A percentile compares a stretch with the other conserved stretches of the same genome.
These are phyloP conservation scores for Pseudomyrmex dendroicus DNA, from an alignment of 1,140 invertebrate species.

Conservation along the genomic window DNA sequence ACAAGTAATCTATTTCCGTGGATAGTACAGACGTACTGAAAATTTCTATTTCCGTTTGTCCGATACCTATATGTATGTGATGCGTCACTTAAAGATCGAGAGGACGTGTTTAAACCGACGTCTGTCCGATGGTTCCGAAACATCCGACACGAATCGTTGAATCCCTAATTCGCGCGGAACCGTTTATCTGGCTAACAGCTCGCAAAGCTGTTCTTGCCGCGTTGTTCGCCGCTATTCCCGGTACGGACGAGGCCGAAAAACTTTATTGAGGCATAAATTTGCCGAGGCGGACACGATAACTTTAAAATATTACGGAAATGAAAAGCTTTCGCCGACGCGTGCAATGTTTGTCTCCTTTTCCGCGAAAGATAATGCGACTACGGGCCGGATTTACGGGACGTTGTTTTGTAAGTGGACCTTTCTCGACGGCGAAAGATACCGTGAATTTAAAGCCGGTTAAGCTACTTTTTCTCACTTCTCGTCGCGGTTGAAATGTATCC, in stretches of 20 bases:
- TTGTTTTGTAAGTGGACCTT: conserved; percentile 79
- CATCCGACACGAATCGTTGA: conserved; percentile 50
- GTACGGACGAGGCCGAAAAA: conserved; percentile 72
- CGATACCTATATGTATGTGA: not conserved
- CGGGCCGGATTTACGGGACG: conserved; percentile 80
- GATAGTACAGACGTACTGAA: conserved; percentile 23
- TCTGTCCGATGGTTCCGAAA: conserved; percentile 8
- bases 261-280: conserved; percentile 83
- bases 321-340: conserved; percentile 82
- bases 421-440: conserved; percentile 78
- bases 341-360: conserved; percentile 81
- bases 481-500: conserved; percentile 46
- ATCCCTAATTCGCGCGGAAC: conserved; percentile 52
- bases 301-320: conserved; percentile 85
- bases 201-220: conserved; percentile 49
- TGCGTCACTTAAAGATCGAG: conserved; percentile 24
- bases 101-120: conserved; percentile 33
- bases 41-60: conserved; percentile 32
- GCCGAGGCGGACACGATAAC: conserved; percentile 82
- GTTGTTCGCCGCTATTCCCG: conserved; percentile 46
- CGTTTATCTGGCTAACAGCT: conserved; percentile 51
- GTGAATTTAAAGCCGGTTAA: conserved; percentile 79
- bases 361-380: conserved; percentile 83
- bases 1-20: conserved; percentile 9
- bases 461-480: conserved; percentile 69